A percentile compares a stretch with the other conserved stretches of the same genome.
Conservation (phyloP, 2,888 invertebrate genomes). For the Orchesellides sinensis region DNA sequence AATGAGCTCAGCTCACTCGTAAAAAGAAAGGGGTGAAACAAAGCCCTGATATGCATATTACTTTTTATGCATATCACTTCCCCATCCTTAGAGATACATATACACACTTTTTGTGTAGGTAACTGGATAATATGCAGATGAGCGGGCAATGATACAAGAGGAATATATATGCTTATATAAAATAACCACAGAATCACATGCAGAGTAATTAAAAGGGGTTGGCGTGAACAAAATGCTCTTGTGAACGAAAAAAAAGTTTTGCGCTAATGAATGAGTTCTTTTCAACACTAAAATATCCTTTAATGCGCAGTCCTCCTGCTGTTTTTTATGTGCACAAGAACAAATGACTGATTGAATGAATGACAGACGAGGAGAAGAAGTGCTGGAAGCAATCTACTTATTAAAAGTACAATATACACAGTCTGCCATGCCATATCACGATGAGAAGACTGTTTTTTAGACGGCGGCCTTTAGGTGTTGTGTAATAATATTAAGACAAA, state of each 20-base stretch:
- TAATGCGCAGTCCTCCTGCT: neutral
- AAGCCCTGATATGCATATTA: slow-evolving; percentile 47
- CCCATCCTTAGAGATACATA: too few species aligned
- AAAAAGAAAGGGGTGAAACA: slow-evolving; percentile 1
- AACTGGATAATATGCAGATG: slow-evolving; percentile 20
- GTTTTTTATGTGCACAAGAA: neutral
- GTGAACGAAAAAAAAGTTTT: too few species aligned
- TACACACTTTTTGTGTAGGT: too few species aligned
- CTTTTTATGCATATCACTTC: slow-evolving; percentile 36
- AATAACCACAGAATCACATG: slow-evolving; percentile 53
- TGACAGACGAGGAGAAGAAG: neutral
- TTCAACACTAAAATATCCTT: neutral
- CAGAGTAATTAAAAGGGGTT: slow-evolving; percentile 59
- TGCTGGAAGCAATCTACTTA: slow-evolving; percentile 37
- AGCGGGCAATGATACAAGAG: slow-evolving; percentile 2
- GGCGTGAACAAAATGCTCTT: slow-evolving; percentile 24
- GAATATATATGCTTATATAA: slow-evolving; percentile 33
- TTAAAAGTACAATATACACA: too few species aligned
- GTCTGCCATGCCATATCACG: too few species aligned
- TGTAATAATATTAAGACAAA: slow-evolving; percentile 18
- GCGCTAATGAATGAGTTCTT: slow-evolving; percentile 36
- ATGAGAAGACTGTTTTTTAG: neutral
- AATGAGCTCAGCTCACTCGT: neutral
- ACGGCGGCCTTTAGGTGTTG: neutral
- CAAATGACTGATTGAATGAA: neutral